Evolutionary conservation across 2,113 vertebrate genomes (phyloP).

Genomic region (Perognathus longimembris): DNA sequence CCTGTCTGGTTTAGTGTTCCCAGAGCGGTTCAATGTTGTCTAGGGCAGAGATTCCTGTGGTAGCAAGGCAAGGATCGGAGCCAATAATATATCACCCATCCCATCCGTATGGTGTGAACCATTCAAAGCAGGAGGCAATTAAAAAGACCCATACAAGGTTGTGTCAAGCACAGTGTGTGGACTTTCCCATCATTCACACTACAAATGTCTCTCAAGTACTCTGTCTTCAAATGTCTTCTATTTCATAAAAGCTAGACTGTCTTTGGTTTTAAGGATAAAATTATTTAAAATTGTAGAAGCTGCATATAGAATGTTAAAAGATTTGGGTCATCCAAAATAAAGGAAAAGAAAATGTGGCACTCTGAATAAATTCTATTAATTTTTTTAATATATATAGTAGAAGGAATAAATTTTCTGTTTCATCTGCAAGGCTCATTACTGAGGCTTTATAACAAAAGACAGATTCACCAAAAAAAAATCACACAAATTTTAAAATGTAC

Average conservation of each 20-base stretch:
- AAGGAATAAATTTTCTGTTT: neutral
- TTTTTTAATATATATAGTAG: neutral
- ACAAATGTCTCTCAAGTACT: neutral
- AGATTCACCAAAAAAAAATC: neutral
- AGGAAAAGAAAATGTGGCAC: neutral
- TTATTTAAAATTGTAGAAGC: conserved; percentile 12
- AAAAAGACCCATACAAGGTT: neutral
- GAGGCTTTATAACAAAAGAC: neutral
- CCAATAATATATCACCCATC: neutral
- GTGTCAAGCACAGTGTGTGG: neutral
- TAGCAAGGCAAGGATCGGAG: neutral
- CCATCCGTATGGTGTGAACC: neutral
- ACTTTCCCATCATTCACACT: neutral
- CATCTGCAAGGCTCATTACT: neutral
- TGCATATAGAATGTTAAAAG: neutral
- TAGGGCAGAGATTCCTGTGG: neutral
- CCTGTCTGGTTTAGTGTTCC: neutral
- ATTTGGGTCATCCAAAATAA: neutral
- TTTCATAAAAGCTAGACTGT: neutral
- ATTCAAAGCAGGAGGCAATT: conserved; percentile 14
- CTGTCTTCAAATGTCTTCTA: neutral
- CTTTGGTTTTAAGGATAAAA: conserved; percentile 10
- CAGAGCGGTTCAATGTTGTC: neutral
- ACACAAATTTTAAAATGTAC: too few relatives aligned
- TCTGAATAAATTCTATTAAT: neutral